Evolutionary conservation across 2,888 invertebrate genomes (phyloP), one percentile per base, ranked within the genome.

Genomic region (Noctuana brunneofusca): DNA sequence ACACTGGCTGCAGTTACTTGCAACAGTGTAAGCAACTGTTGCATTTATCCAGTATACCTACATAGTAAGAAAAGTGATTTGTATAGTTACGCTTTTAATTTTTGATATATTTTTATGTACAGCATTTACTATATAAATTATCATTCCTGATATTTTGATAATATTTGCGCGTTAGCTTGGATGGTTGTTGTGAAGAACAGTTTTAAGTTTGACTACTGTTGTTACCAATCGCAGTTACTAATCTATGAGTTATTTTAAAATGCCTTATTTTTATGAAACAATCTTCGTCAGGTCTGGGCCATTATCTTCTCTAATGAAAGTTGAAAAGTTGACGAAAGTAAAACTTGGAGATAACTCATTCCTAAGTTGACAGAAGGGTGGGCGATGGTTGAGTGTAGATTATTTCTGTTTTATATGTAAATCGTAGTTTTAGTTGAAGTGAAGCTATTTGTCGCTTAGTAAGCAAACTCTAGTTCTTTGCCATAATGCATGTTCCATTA

Each of bases 401-500:
- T 43, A 35, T 50, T 27, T 27, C 50, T 58, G 35, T 52, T 67
- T 53, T 66, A 74, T 68, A 71, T 80, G 73, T 83, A 78, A 81
- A 82, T 82, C 77, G 68, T 89, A 88, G 86, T 79, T 83, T 86
- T 71, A 81, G 79, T 78, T 74, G 38, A 86, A 87, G 86, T 81
- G 87, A 90, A 85, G 90, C 90, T 89, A 88, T 88, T 86, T 83
- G 69, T 84, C 85, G 89, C 89, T 88, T 87, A 86, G 86, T 87
- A 83, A 88, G 88, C 89, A 84, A 86, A 79, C 86, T 87, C 83
- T 88, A 89, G 87, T 88, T 87, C 84, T 91, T 88, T 91, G 92
- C 92, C 92, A 92, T 92, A 92, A 89, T 87, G 91, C 92, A 92
- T 89, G 92, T 92, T 92, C 92, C 92, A 90, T 89, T 88, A 82